Percentiles rank a stretch among this genome's conserved stretches.
phyloP scores from a whole-genome alignment of 2,888 invertebrate genomes.

The Seira sanloemensis region DNA sequence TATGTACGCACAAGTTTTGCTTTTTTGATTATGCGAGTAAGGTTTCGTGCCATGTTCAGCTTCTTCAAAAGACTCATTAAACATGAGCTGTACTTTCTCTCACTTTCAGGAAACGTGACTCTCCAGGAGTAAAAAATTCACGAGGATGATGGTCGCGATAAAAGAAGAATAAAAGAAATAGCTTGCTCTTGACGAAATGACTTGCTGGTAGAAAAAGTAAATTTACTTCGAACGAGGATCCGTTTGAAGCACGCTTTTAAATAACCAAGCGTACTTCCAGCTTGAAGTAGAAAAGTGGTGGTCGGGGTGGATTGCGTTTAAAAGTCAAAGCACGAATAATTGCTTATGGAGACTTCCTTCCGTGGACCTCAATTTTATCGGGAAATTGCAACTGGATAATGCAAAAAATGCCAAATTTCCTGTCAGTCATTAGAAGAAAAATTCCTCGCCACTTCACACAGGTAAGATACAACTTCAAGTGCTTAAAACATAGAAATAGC shows the following conservation, averaged over 20 bases:
- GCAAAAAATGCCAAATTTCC: conserved; percentile 73
- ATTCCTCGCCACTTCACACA: conserved; percentile 73
- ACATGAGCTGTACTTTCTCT: background rate
- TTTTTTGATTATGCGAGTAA: background rate
- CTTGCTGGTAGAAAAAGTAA: background rate
- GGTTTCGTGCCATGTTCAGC: background rate
- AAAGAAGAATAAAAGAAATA: background rate
- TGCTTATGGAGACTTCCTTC: background rate
- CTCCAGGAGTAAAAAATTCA: background rate
- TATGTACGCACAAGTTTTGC: no score
- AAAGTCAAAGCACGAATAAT: no score
- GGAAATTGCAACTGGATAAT: conserved; percentile 28
- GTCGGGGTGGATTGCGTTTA: background rate
- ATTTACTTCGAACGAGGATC: background rate
- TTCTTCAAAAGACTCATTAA: background rate
- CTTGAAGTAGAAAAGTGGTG: background rate
- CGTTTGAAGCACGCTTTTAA: background rate
- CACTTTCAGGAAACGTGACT: background rate
- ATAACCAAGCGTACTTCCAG: no score
- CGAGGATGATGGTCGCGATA: background rate
- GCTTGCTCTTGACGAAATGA: background rate
- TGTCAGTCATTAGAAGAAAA: conserved; percentile 72
- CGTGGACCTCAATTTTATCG: background rate
- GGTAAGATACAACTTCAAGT: conserved; percentile 54
- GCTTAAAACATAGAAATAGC: background rate